Evolutionary conservation across 2,888 invertebrate species (phyloP).

Genomic region (Heliconius aoede): DNA sequence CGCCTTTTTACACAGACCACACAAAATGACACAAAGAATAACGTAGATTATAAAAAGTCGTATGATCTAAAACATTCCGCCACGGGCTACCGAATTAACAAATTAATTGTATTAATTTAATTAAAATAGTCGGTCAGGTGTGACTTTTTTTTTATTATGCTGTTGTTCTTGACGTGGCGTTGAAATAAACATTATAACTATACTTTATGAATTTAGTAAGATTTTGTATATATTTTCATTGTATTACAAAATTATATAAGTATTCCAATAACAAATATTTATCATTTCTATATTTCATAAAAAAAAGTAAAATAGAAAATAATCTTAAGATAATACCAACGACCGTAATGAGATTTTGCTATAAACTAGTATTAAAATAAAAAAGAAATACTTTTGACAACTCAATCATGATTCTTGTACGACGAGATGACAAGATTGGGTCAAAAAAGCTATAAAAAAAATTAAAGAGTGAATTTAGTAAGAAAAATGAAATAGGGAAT

Average conservation of each 20-base stretch:
- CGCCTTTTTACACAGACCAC: constrained; percentile 66
- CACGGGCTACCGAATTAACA: constrained; percentile 74
- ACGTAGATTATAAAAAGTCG: constrained; percentile 61
- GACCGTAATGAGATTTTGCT: neutral
- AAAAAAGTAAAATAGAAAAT: too few species aligned
- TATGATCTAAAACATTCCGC: constrained; percentile 59
- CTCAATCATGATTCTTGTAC: neutral
- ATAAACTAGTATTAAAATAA: neutral
- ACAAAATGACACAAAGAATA: constrained; percentile 70
- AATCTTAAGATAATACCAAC: too few species aligned
- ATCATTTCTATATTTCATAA: too few species aligned
- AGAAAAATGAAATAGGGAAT: neutral
- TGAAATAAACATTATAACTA: too few species aligned
- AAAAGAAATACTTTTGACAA: neutral
- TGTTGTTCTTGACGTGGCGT: neutral
- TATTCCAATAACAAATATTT: too few species aligned
- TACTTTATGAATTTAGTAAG: too few species aligned
- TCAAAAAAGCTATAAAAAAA: neutral
- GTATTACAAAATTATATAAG: too few species aligned
- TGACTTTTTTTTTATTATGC: constrained; percentile 19
- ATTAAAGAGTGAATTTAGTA: constrained; percentile 1
- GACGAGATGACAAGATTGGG: constrained; percentile 1
- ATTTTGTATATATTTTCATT: too few species aligned
- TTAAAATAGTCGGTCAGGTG: constrained; percentile 55
- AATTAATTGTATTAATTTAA: constrained; percentile 62